These are phyloP conservation scores for Callipepla californica DNA, from an alignment of 2,113 vertebrate genomes.

Conservation along the genomic window DNA sequence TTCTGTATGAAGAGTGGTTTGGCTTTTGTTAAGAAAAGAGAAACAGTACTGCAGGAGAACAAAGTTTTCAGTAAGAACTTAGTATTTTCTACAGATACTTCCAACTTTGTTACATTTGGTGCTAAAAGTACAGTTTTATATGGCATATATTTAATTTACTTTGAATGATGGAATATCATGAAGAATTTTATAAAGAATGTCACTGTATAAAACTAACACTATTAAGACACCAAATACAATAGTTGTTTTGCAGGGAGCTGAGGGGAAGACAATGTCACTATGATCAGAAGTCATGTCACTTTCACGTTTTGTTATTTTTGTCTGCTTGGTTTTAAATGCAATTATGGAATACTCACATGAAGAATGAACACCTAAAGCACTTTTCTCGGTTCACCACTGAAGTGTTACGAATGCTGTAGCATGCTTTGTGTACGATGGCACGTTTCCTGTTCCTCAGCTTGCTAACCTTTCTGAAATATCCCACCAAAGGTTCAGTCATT, in stretches of 20 bases:
- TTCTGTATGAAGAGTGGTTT: not conserved
- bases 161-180: not conserved
- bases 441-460: not conserved
- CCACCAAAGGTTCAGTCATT: not conserved
- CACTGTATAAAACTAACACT: not conserved
- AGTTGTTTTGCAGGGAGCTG: not conserved
- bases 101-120: not conserved
- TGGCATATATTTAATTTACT: not conserved
- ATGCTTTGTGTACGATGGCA: not conserved
- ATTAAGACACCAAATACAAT: not conserved
- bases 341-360: not conserved
- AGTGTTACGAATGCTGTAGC: not conserved
- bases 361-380: not conserved
- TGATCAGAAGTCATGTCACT: not conserved
- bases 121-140: not conserved
- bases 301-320: not conserved
- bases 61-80: not conserved
- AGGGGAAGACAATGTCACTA: not conserved
- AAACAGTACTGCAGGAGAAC: not conserved
- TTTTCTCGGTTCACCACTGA: not conserved
- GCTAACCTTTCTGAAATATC: not conserved
- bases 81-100: not conserved
- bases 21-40: not conserved
- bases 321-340: not conserved
- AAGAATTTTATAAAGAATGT: not conserved